These are phyloP conservation scores for Eristalinus aeneus DNA, from an alignment of 2,888 invertebrate genomes.

Conservation along the genomic window DNA sequence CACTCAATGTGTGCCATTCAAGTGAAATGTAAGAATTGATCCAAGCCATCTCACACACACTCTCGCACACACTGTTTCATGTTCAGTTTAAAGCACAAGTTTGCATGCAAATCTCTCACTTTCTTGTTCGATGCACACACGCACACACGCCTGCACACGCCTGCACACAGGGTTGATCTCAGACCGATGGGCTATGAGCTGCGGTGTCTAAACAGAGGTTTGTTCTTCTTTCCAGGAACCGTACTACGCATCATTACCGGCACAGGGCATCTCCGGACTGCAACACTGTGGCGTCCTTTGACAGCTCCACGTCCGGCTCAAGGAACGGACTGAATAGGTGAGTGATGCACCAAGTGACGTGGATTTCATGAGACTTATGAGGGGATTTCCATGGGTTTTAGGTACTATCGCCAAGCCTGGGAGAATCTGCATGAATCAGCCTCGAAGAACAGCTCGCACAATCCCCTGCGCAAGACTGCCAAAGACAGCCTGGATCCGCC, in stretches of 20 bases:
- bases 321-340: slow-evolving; percentile 89
- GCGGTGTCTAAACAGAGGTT: neutral
- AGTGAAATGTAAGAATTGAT: slow-evolving; percentile 73
- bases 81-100: slow-evolving; percentile 19
- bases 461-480: slow-evolving; percentile 84
- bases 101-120: slow-evolving; percentile 4
- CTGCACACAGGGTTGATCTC: neutral
- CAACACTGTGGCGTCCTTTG: slow-evolving; percentile 94
- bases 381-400: slow-evolving; percentile 49
- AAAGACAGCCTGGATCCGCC: slow-evolving; percentile 87
- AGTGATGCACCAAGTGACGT: slow-evolving; percentile 1
- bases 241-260: slow-evolving; percentile 92
- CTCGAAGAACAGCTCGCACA: slow-evolving; percentile 83
- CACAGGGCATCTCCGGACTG: slow-evolving; percentile 94
- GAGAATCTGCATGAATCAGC: slow-evolving; percentile 93
- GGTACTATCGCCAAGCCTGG: slow-evolving; percentile 95
- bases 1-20: slow-evolving; percentile 70
- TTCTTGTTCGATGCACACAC: neutral
- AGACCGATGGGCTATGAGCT: neutral
- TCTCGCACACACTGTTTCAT: slow-evolving; percentile 23
- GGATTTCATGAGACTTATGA: neutral
- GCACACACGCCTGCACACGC: neutral
- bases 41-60: slow-evolving; percentile 39
- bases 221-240: slow-evolving; percentile 83
- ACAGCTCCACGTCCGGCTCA: slow-evolving; percentile 93